Percentiles rank a stretch among this genome's conserved stretches.
Evolutionary conservation across 2,797 vertebrate genomes (phyloP).

Genomic region (Denticeps clupeoides): DNA sequence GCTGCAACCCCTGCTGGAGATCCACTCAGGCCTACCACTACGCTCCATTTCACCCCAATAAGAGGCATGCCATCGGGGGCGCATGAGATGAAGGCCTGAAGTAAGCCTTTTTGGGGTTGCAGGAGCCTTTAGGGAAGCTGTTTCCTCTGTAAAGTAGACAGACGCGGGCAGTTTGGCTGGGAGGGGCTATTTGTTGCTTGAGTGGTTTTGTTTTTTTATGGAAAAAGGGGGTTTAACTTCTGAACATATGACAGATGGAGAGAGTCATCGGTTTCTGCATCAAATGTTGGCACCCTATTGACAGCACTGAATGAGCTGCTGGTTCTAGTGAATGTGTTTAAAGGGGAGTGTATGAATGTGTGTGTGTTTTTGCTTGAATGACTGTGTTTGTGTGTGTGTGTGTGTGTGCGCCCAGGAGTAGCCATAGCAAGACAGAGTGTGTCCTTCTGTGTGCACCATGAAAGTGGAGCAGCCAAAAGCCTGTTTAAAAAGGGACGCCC

Average conservation of each 20-base stretch:
- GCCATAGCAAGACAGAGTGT: slow-evolving; percentile 47
- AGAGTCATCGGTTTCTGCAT: slow-evolving; percentile 30
- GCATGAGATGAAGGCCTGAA: neutral
- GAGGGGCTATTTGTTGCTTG: too few relatives aligned
- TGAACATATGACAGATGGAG: slow-evolving; percentile 30
- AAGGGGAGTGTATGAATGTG: slow-evolving; percentile 21
- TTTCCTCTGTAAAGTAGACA: too few relatives aligned
- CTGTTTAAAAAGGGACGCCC: slow-evolving; percentile 70
- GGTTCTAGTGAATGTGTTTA: slow-evolving; percentile 35
- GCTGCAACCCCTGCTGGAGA: slow-evolving; percentile 40
- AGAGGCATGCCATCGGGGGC: slow-evolving; percentile 12
- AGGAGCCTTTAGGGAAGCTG: too few relatives aligned
- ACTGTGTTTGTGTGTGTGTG: slow-evolving; percentile 49
- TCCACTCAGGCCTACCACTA: slow-evolving; percentile 45
- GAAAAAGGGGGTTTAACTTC: slow-evolving; percentile 9
- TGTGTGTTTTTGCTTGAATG: slow-evolving; percentile 45
- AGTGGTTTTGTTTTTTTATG: too few relatives aligned
- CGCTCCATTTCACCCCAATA: slow-evolving; percentile 58
- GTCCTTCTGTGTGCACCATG: slow-evolving; percentile 60
- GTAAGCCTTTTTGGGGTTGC: too few relatives aligned
- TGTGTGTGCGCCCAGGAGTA: slow-evolving; percentile 47
- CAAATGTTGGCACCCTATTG: slow-evolving; percentile 28
- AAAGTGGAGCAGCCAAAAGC: slow-evolving; percentile 62
- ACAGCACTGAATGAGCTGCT: slow-evolving; percentile 35
- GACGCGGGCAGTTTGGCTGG: too few relatives aligned